These are phyloP conservation scores for Macroteleia sp. DNA, from an alignment of 2,888 invertebrate species.

Conservation along the genomic window DNA sequence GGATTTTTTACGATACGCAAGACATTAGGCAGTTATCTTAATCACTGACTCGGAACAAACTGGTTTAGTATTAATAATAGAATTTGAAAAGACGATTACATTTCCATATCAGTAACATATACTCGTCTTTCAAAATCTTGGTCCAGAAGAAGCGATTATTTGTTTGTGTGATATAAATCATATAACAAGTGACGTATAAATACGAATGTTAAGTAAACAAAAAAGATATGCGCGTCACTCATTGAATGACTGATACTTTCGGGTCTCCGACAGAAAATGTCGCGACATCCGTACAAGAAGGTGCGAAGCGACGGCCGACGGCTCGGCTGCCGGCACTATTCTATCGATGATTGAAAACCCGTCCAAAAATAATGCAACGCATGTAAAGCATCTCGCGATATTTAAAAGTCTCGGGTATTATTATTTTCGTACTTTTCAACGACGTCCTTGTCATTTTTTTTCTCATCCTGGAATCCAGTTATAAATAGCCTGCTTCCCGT, in stretches of 20 bases:
- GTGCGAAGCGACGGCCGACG: constrained; percentile 80
- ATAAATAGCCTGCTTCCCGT: constrained; percentile 32
- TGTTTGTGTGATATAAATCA: constrained; percentile 21
- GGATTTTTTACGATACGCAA: constrained; percentile 6
- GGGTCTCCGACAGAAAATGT: constrained; percentile 55
- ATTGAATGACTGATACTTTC: constrained; percentile 58
- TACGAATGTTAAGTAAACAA: constrained; percentile 62
- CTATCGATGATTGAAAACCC: constrained; percentile 75
- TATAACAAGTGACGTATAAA: constrained; percentile 31
- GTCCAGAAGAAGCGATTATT: constrained; percentile 7
- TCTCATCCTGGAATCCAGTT: constrained; percentile 32
- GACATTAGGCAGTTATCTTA: constrained; percentile 30
- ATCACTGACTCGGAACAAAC: constrained; percentile 23
- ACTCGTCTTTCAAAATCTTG: background rate
- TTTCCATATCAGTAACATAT: background rate
- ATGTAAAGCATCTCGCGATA: constrained; percentile 64
- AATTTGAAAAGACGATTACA: constrained; percentile 1
- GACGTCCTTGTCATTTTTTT: constrained; percentile 48
- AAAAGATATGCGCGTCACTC: constrained; percentile 66
- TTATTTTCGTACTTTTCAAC: constrained; percentile 66
- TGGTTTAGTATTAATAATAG: constrained; percentile 5
- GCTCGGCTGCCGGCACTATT: constrained; percentile 65
- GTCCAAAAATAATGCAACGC: too few species aligned
- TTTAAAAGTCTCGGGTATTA: constrained; percentile 64
- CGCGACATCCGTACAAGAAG: constrained; percentile 60